Conservation (phyloP, 2,797 vertebrate species). For the Halcyon leucocephala region DNA sequence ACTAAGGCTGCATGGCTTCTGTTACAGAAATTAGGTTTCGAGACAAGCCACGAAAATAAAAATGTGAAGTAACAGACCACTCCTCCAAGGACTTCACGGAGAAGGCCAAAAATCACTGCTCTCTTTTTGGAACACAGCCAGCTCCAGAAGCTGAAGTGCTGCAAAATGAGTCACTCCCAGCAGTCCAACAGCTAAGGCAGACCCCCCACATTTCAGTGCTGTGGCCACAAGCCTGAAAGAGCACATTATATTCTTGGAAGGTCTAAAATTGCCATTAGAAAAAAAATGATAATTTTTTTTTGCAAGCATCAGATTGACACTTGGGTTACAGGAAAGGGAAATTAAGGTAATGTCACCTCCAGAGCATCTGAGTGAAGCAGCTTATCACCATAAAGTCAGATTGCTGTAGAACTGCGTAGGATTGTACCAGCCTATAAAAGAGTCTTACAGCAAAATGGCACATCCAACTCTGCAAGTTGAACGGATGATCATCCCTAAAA, state of each 20-base stretch:
- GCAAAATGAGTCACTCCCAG: background rate
- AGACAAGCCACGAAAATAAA: background rate
- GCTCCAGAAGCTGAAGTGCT: background rate
- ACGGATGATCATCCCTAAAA: background rate
- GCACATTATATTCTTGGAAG: background rate
- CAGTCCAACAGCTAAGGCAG: background rate
- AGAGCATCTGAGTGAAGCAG: background rate
- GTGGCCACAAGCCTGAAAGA: background rate
- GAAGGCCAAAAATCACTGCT: background rate
- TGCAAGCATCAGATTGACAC: background rate
- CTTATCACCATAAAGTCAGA: background rate
- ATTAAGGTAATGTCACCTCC: background rate
- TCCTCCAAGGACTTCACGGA: background rate
- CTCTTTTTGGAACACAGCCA: background rate
- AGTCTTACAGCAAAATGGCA: background rate
- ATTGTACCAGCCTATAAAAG: background rate
- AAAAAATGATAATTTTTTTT: background rate
- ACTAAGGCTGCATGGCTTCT: background rate
- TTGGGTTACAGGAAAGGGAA: background rate
- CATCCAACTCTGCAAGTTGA: accelerated
- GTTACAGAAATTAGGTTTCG: background rate
- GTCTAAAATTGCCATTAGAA: background rate
- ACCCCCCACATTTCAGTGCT: background rate
- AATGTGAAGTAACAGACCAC: background rate
- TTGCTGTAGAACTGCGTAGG: background rate